Percentiles rank a stretch among this genome's conserved stretches.
Conservation (phyloP, 2,797 vertebrate species). For the Anniella stebbinsi region DNA sequence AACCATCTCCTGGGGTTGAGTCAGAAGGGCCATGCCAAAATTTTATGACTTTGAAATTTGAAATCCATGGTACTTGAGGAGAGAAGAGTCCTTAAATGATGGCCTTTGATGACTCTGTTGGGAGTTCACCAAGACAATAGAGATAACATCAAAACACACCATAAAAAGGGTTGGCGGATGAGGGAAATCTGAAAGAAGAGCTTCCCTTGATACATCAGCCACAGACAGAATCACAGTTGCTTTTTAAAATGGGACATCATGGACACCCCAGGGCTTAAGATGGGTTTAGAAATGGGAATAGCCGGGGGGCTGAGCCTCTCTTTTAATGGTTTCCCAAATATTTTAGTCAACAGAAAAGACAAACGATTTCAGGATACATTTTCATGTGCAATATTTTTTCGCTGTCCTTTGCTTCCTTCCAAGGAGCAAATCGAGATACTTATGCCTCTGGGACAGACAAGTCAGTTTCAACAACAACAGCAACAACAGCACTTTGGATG, state of each 20-base stretch:
- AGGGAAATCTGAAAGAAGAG: conserved; percentile 48
- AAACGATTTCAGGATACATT: conserved; percentile 50
- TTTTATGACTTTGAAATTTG: conserved; percentile 47
- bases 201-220: conserved; percentile 45
- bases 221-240: conserved; percentile 43
- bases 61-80: conserved; percentile 42
- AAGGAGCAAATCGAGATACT: background rate
- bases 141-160: conserved; percentile 29
- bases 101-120: conserved; percentile 34
- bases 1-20: conserved; percentile 38
- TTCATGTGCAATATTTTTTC: conserved; percentile 53
- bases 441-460: background rate
- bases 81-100: conserved; percentile 24
- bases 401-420: conserved; percentile 22
- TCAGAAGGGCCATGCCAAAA: conserved; percentile 42
- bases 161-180: conserved; percentile 47
- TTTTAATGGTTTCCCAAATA: conserved; percentile 69
- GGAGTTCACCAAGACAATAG: conserved; percentile 39
- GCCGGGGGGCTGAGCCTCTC: conserved; percentile 56
- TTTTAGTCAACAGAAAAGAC: conserved; percentile 70
- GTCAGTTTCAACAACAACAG: too few relatives aligned
- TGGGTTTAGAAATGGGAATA: conserved; percentile 62
- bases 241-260: conserved; percentile 24
- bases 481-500: too few relatives aligned
- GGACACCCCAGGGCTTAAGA: conserved; percentile 63